These are phyloP conservation scores for Sphaerodactylus townsendi DNA, from an alignment of 2,113 vertebrate species.

Conservation along the genomic window DNA sequence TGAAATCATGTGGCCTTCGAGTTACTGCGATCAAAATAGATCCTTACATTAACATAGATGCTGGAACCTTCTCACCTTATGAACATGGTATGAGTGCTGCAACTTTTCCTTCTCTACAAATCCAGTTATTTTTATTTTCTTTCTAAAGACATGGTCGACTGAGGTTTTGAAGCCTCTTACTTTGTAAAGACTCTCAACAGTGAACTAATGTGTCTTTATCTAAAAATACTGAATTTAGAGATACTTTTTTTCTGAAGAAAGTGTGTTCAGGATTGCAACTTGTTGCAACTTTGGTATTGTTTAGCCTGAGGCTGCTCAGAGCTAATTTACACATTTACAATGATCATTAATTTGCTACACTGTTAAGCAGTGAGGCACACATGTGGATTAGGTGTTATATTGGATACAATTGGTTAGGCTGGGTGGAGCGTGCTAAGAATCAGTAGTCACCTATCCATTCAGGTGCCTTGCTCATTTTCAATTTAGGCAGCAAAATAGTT, in stretches of 20 bases:
- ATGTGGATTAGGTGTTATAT: background rate
- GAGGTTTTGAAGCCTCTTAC: background rate
- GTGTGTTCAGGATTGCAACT: background rate
- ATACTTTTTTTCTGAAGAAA: background rate
- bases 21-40: conserved; percentile 84
- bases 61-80: conserved; percentile 81
- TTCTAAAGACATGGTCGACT: accelerated
- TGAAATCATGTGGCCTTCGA: conserved; percentile 79
- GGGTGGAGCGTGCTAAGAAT: too few relatives aligned
- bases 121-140: background rate
- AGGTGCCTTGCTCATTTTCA: too few relatives aligned
- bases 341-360: background rate
- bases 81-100: conserved; percentile 73
- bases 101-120: background rate
- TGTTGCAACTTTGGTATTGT: too few relatives aligned
- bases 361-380: background rate
- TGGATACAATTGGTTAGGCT: too few relatives aligned
- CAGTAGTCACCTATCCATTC: too few relatives aligned
- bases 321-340: background rate
- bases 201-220: background rate
- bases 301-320: background rate
- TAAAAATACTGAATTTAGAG: background rate
- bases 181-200: background rate
- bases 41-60: conserved; percentile 83
- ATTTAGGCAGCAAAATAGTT: too few relatives aligned